Evolutionary conservation across 2,797 vertebrate species (phyloP), one percentile per base, ranked within the genome.

Genomic region (Sardinella longiceps): DNA sequence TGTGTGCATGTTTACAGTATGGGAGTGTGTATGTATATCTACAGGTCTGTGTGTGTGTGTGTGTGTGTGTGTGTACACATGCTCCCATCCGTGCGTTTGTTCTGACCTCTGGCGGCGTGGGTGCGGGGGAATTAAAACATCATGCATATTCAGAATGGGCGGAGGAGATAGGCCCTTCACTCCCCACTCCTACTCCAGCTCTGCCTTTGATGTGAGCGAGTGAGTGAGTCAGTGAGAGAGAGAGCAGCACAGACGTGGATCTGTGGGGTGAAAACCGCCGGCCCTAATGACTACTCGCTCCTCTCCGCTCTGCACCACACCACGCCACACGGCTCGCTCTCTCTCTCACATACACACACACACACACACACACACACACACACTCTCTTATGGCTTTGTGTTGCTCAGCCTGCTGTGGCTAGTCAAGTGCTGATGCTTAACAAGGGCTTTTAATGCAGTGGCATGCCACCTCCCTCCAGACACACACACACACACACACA

Each of bases 121-220:
- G 70, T 77, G 70, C 33, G 37, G 60, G 84, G 85, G 87, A 90
- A 88, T 92, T 83, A 90, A 88, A 87, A 82, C 85, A 87, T 88
- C 85, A 90, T 91, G 86, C 89, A 89, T 92, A 91, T 91, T 90
- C 88, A 90, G 83, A 87, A 85, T 84, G 83, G 80, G 56, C 85
- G 85, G 80, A 85, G 89, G 87, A 86, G 81, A 86, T 82, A 83
- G 84, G 77, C 85, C 86, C 51, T 84, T 84, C 88, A 88, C 12
- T 43, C 33, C 18, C 37, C 70, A 20, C 33, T 43, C 37, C 37
- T 18, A 39, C 70, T 39, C 37, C 70, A 80, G 81, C n/a, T n/a
- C n/a, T 85, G 88, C 82, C 88, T 90, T 89, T 91, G 86, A 89
- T 90, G 85, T 90, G 86, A 70, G 82, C 45, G 82, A 89, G 84